A percentile compares a stretch with the other conserved stretches of the same genome.
Conservation (phyloP, 2,797 vertebrate genomes). For the Alcedo atthis region DNA sequence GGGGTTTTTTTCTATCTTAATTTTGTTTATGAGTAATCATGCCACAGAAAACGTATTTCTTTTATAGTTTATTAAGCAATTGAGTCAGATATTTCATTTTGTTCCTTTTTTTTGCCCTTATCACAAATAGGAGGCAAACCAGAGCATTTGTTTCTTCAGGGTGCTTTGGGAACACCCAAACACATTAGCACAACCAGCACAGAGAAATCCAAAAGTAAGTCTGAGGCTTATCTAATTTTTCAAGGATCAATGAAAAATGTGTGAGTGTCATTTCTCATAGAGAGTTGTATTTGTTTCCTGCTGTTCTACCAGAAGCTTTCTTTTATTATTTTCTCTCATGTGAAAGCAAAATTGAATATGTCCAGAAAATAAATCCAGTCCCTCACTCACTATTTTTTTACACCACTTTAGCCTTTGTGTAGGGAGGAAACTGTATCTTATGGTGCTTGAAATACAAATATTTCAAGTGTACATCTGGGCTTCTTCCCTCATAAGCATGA, state of each 20-base stretch:
- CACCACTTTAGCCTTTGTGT: background rate
- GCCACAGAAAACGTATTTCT: background rate
- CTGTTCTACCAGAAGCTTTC: background rate
- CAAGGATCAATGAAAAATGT: slow-evolving; percentile 25
- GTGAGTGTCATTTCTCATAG: slow-evolving; percentile 1
- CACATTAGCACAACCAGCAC: background rate
- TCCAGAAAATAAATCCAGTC: background rate
- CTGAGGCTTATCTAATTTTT: slow-evolving; percentile 3
- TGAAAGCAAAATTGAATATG: background rate
- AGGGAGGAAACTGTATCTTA: background rate
- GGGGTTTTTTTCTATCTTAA: background rate
- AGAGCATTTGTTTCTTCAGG: background rate
- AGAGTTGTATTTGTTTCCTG: slow-evolving; percentile 16
- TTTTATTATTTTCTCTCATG: background rate
- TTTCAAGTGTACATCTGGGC: background rate
- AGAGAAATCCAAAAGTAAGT: background rate
- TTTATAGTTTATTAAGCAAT: background rate
- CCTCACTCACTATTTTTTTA: background rate
- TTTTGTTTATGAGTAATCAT: background rate
- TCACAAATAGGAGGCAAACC: background rate
- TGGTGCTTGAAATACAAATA: background rate
- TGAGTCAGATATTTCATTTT: background rate
- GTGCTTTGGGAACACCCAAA: background rate
- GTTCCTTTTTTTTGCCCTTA: background rate
- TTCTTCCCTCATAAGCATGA: background rate